Evolutionary conservation across 1,140 invertebrate species (phyloP), one percentile per base, ranked within the genome.

Genomic region (Magallana gigas): DNA sequence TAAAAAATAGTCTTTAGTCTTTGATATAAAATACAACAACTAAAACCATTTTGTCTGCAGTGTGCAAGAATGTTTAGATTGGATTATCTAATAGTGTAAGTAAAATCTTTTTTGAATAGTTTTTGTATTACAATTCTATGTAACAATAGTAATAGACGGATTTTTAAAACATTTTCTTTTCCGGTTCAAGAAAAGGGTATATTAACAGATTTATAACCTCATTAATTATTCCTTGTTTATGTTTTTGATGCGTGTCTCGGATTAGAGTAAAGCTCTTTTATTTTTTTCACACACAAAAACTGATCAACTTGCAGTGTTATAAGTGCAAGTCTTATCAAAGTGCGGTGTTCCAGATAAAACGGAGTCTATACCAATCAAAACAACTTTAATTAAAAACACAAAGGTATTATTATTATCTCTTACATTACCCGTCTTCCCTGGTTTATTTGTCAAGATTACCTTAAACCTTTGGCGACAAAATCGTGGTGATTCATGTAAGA

Each of bases 311-410:
- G 5, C 23, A 29, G 23, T 29, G 68, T 29, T 76, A 29, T 29
- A 76, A 36, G 68, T 76, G 68, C 18, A 76, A 76, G 29, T 23
- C 68, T 76, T 14, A 36, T 29, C 68, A 29, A 23, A 29, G 23
- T 76, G 23, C 68, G 23, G 18, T 12, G 68, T 76, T 76, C 68
- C 68, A 76, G 68, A 11, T 76, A 36, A 76, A 76, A 29, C 68
- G 36, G 36, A 14, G 23, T 76, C 29, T 76, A 29, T 76, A 23
- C 68, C 68, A 29, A 29, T 76, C 36, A 11, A 76, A 36, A 76
- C 60, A 76, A 18, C 23, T 76, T 23, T 76, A 76, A 76, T 76
- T 29, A 76, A 76, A 62, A 62, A 48, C 23, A 76, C 68, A 76
- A 76, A 29, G 23, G 23, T 29, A 36, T 76, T 76, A 36, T 76